These are phyloP conservation scores for Syrrhaptes paradoxus DNA, from an alignment of 2,113 vertebrate species.

Conservation along the genomic window DNA sequence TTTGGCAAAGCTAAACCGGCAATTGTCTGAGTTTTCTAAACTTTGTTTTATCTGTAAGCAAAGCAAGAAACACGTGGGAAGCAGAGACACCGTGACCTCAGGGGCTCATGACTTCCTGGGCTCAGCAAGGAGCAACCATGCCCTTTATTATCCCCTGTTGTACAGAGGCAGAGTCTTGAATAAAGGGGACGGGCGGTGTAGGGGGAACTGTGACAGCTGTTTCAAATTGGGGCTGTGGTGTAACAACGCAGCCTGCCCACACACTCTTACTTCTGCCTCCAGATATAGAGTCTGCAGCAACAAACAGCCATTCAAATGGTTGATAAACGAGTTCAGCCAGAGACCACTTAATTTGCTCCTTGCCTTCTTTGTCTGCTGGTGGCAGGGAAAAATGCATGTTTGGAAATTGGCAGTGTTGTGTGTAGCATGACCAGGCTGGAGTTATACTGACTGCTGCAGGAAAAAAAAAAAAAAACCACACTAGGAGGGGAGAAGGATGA, in stretches of 20 bases:
- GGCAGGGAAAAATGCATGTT: conserved; percentile 27
- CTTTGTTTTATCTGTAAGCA: conserved; percentile 53
- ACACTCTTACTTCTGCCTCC: not conserved
- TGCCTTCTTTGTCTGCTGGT: not conserved
- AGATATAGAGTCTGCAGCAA: not conserved
- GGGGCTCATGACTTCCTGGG: conserved; percentile 28
- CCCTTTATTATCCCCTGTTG: not conserved
- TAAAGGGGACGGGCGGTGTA: not conserved
- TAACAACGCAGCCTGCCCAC: not conserved
- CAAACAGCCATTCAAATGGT: not conserved
- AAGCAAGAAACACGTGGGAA: conserved; percentile 27
- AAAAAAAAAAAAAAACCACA: too few relatives aligned
- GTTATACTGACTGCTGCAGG: not conserved
- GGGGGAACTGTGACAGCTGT: not conserved
- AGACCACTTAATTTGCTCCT: conserved; percentile 53
- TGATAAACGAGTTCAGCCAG: not conserved
- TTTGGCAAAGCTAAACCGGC: conserved; percentile 28
- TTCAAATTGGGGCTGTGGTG: not conserved
- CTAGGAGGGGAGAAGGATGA: not conserved
- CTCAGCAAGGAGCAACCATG: conserved; percentile 40
- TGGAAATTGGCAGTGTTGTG: conserved; percentile 20
- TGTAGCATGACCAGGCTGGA: not conserved
- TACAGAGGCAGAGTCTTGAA: not conserved
- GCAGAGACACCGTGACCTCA: conserved; percentile 14
- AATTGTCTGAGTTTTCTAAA: conserved; percentile 41